These are phyloP conservation scores for Bombyx huttoni DNA, from an alignment of 2,888 invertebrate species.

Conservation along the genomic window DNA sequence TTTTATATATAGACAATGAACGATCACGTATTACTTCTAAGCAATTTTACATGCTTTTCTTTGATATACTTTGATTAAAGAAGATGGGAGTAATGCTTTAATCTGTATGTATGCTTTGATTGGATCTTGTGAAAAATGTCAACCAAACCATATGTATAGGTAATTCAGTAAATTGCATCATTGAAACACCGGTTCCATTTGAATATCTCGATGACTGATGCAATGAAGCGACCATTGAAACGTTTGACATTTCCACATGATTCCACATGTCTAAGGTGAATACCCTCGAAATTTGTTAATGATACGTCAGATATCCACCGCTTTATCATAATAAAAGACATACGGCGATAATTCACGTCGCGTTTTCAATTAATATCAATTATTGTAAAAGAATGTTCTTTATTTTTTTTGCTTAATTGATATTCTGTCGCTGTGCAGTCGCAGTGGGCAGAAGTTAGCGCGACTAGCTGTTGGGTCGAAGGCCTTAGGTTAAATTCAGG, in stretches of 20 bases:
- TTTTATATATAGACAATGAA: too few relatives aligned
- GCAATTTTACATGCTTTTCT: too few relatives aligned
- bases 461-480: too few relatives aligned
- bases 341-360: neutral
- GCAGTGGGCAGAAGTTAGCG: too few relatives aligned
- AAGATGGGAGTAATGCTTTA: neutral
- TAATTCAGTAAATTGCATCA: neutral
- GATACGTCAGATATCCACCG: neutral
- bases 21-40: too few relatives aligned
- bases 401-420: too few relatives aligned
- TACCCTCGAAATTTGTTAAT: neutral
- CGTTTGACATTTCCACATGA: neutral
- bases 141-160: neutral
- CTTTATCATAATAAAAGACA: neutral
- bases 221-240: neutral
- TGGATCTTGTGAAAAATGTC: too few relatives aligned
- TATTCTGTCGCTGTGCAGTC: too few relatives aligned
- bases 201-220: neutral
- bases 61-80: too few relatives aligned
- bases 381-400: neutral
- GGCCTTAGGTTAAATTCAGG: too few relatives aligned
- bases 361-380: neutral
- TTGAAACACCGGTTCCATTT: neutral
- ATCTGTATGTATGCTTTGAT: neutral
- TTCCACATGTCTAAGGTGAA: neutral